These are phyloP conservation scores for Numenius arquata DNA, from an alignment of 2,113 vertebrate species.

Conservation along the genomic window DNA sequence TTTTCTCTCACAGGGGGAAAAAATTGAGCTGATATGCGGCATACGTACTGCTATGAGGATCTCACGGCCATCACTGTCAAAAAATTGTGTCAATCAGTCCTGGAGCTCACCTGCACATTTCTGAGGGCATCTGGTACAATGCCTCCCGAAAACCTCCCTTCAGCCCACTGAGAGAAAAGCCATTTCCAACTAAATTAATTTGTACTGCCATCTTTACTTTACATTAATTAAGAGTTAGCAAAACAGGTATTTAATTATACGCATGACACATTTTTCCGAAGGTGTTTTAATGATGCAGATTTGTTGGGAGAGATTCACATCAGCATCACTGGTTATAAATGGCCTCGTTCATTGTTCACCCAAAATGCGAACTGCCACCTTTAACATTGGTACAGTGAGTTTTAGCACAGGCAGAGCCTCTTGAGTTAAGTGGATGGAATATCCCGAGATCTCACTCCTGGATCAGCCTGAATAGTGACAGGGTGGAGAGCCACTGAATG, in stretches of 20 bases:
- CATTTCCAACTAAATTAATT: constrained; percentile 53
- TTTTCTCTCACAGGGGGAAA: not conserved
- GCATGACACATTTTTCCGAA: constrained; percentile 54
- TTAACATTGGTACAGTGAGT: not conserved
- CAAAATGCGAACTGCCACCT: not conserved
- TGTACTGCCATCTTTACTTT: constrained; percentile 22
- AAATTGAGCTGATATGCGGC: not conserved
- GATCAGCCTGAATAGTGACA: not conserved
- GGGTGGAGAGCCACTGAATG: not conserved
- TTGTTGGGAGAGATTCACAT: constrained; percentile 31
- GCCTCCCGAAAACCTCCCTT: not conserved
- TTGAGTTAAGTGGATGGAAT: not conserved
- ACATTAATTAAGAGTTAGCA: constrained; percentile 56
- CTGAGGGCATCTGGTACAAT: not conserved
- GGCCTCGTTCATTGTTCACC: not conserved
- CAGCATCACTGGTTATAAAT: constrained; percentile 6
- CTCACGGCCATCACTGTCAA: not conserved
- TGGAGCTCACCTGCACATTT: not conserved
- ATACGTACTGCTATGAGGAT: not conserved
- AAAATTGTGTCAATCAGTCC: not conserved
- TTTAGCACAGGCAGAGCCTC: not conserved
- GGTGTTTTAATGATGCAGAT: constrained; percentile 51
- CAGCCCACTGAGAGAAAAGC: constrained; percentile 17
- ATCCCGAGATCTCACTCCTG: not conserved
- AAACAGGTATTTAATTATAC: constrained; percentile 62